These are phyloP conservation scores for Leptestheria dahalacensis DNA, from an alignment of 1,140 invertebrate genomes.

Conservation along the genomic window DNA sequence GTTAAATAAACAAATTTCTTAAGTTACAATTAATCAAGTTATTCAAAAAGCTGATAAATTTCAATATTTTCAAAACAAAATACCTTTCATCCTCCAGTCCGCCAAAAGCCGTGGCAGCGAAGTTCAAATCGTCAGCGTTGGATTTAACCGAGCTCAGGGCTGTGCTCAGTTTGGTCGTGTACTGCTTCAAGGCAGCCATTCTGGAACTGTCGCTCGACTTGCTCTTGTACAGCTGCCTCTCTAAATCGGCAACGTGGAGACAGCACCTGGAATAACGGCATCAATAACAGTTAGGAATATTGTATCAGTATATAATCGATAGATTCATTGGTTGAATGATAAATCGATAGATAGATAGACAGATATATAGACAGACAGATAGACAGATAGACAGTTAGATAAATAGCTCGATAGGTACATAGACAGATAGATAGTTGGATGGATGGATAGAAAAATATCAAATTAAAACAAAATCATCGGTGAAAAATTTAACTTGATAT, in stretches of 20 bases:
- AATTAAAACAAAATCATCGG: too few species aligned
- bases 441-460: too few species aligned
- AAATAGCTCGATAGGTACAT: too few species aligned
- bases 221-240: conserved; percentile 66
- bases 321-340: background rate
- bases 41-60: conserved; percentile 14
- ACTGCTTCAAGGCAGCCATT: conserved; percentile 1
- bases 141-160: too few species aligned
- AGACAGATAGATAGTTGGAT: too few species aligned
- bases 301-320: background rate
- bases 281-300: background rate
- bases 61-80: background rate
- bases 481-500: too few species aligned
- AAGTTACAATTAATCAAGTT: conserved; percentile 10
- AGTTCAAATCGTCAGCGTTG: background rate
- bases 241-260: conserved; percentile 74
- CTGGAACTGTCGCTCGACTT: conserved; percentile 21
- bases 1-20: conserved; percentile 19
- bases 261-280: conserved; percentile 38
- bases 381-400: too few species aligned
- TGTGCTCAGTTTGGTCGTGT: conserved; percentile 4
- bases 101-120: background rate
- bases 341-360: too few species aligned
- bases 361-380: too few species aligned
- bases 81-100: conserved; percentile 8